Evolutionary conservation across 2,888 invertebrate genomes (phyloP), one percentile per base, ranked within the genome.

Genomic region (Drosophila subquinaria): DNA sequence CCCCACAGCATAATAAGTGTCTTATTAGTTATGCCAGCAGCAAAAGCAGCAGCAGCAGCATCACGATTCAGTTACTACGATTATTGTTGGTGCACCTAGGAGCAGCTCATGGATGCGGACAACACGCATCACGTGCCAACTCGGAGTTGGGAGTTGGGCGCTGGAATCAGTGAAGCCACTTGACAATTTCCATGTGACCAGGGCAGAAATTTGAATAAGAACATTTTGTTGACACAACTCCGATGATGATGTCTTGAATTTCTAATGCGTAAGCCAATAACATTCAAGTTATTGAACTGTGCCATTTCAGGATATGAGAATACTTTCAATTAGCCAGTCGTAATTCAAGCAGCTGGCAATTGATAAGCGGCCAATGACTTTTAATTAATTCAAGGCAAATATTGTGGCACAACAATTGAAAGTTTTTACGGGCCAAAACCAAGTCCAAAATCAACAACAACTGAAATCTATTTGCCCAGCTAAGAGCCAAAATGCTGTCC

Each of bases 1-100:
- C 89, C 53, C 78, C 81, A 71, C 66, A 78, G 88, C 91, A 90
- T 91, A 91, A 91, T 91, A 91, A 90, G 89, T 90, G 81, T 85
- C 90, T 84, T 88, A 87, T 90, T 90, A 88, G 90, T 88, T 88
- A 90, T 88, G 90, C 87, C 75, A 69, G 42, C 60, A 45, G 35
- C 50, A 43, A 8, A 33, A n/a, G n/a, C 17, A 33, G 4, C 35
- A 20, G 53, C 40, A 50, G 20, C 48, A 48, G 48, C 59, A 62
- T 74, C 60, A 66, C 73, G 75, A 74, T 64, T 75, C 76, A 64
- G 76, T 74, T 79, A 69, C 62, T 59, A 63, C 57, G 75, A 79
- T 68, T 76, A 75, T 79, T 73, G 35, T 61, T 73, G 64, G 23
- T 79, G 79, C 76, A 78, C 51, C 79, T 73, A 67, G 38, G 47